Evolutionary conservation across 2,113 vertebrate genomes (phyloP).

Genomic region (Prietella phreatophila): DNA sequence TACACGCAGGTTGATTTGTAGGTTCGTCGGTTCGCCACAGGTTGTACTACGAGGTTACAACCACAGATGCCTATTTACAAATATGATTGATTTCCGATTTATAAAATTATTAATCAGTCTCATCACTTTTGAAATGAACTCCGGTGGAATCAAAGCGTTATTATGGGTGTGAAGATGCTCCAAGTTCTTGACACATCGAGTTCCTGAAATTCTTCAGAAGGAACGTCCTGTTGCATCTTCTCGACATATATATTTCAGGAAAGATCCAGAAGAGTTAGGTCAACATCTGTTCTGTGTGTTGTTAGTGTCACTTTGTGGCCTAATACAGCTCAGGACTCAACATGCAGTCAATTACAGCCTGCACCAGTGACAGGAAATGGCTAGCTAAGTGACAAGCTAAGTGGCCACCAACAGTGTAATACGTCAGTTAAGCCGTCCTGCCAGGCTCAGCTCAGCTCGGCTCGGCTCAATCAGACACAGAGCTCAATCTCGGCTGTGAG

Average conservation of each 20-base stretch:
- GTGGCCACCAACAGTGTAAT: background rate
- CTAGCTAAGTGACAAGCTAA: slow-evolving; percentile 13
- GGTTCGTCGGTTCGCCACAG: too few species aligned
- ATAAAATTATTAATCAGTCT: background rate
- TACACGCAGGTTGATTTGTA: too few species aligned
- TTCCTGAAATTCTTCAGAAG: background rate
- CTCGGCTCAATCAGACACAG: background rate
- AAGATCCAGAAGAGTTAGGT: background rate
- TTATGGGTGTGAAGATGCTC: background rate
- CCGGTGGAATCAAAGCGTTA: background rate
- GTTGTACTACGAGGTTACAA: background rate
- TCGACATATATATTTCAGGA: background rate
- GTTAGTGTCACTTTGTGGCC: slow-evolving; percentile 34
- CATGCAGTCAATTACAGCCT: slow-evolving; percentile 30
- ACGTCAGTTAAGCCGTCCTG: background rate
- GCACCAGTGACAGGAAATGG: slow-evolving; percentile 28
- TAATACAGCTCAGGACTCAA: slow-evolving; percentile 33
- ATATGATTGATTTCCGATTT: background rate
- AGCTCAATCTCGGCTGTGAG: background rate
- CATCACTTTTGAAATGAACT: background rate
- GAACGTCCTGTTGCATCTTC: background rate
- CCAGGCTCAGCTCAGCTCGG: too few species aligned
- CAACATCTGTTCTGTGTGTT: background rate
- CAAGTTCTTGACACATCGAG: background rate
- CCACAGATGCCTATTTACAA: background rate